Evolutionary conservation across 2,113 vertebrate species (phyloP), one percentile per base, ranked within the genome.

Genomic region (Neogale vison): DNA sequence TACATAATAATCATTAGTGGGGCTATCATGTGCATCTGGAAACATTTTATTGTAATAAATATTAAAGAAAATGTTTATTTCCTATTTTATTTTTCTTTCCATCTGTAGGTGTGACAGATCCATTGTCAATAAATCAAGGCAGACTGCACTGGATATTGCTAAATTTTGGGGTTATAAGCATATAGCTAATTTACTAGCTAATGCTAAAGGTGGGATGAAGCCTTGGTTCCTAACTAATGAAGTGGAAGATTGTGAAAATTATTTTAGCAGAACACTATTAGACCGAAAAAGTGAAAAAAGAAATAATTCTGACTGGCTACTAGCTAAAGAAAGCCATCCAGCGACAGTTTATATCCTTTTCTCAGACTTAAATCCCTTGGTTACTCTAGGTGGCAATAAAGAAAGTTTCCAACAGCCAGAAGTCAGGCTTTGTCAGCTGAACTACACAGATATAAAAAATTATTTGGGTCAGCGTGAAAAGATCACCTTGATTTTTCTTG

Each of bases 81-180:
- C 34, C 82, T 82, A 29, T 93, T 97, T 96, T 93, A 47, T 94
- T 94, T 97, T 93, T 97, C 83, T 89, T 85, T 97, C 23, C 61
- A 83, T 95, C 45, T 96, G 1, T 69, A 99, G 99, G 90, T 99
- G 99, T 94, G 99, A 99, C 96, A 99, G 96, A 65, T 98, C 98
- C 77, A 50, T 98, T 0, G 79, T 99, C 83, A 99, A 99, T 98
- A 98, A 98, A 77, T 99, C 99, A 36, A 99, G 98, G 3, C 99
- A 99, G 97, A 99, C 99, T 15, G 99, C 99, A 89, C 98, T 99
- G 87, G 99, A 99, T 63, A 99, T 99, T 80, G 99, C 99, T 96
- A 98, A 98, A 97, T 99, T 99, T 98, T 99, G 99, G 99, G 99
- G 99, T 11, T 99, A 99, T 98, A 98, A 98, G 72, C 99, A 99